Conservation (phyloP, 2,888 invertebrate species). For the Smittia aterrima region DNA sequence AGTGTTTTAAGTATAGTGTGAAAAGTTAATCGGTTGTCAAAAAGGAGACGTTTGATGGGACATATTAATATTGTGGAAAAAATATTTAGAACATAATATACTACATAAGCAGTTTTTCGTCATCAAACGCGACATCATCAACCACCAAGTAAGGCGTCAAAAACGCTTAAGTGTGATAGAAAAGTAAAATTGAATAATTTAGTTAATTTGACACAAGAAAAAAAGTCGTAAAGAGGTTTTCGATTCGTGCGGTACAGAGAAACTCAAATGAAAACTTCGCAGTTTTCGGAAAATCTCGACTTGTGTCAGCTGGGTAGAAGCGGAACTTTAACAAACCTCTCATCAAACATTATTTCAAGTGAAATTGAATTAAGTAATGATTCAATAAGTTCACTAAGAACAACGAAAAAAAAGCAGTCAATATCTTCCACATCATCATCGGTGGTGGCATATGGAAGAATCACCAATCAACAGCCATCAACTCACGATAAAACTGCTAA, state of each 20-base stretch:
- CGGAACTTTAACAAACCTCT: conserved; percentile 42
- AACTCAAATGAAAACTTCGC: conserved; percentile 48
- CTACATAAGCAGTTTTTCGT: background rate
- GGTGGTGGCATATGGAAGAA: conserved; percentile 34
- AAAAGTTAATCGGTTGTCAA: background rate
- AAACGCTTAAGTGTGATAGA: conserved; percentile 26
- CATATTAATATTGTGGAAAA: background rate
- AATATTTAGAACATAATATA: conserved; percentile 14
- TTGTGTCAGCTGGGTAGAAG: conserved; percentile 48
- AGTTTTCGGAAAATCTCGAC: conserved; percentile 48
- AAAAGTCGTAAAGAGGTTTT: background rate
- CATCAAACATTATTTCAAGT: background rate
- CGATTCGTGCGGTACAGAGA: conserved; percentile 12
- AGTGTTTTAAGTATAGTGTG: background rate
- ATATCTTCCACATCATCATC: conserved; percentile 14
- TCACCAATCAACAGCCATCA: background rate
- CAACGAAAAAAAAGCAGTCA: background rate
- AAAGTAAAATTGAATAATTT: conserved; percentile 25
- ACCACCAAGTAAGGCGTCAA: background rate
- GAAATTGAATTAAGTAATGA: background rate
- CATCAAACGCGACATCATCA: background rate
- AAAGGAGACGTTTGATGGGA: background rate
- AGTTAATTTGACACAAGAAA: conserved; percentile 15
- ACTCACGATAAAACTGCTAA: conserved; percentile 32
- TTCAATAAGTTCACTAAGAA: conserved; percentile 12